phyloP scores from a whole-genome alignment of 2,888 invertebrate genomes.

The Trichogramma evanescens region DNA sequence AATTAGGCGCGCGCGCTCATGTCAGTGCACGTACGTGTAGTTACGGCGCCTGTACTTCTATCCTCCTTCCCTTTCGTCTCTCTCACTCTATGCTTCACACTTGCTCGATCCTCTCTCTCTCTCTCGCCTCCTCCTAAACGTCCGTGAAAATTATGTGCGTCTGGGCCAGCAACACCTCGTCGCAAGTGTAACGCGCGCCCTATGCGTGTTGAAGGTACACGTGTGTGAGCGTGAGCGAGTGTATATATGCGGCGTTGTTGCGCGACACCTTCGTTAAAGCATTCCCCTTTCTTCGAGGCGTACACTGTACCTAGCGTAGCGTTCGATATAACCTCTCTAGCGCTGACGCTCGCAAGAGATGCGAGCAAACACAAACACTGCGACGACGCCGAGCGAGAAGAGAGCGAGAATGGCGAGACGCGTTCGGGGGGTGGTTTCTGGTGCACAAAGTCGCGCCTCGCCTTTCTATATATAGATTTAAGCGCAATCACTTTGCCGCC shows the following conservation, averaged over 20 bases:
- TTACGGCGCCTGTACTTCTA: not conserved
- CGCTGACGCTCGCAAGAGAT: not conserved
- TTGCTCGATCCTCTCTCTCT: not conserved
- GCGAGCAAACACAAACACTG: not conserved
- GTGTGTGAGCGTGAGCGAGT: not conserved
- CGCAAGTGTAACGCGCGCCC: not conserved
- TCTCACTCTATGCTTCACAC: not conserved
- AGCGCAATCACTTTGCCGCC: too few species aligned
- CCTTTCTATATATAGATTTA: too few species aligned
- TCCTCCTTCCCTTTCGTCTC: not conserved
- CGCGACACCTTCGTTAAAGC: constrained; percentile 20
- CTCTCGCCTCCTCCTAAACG: constrained; percentile 1
- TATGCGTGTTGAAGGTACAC: not conserved
- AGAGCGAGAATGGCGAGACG: too few species aligned
- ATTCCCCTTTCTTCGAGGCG: not conserved
- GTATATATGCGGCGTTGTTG: not conserved
- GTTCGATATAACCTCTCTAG: not conserved
- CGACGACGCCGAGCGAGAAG: too few species aligned
- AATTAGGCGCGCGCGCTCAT: constrained; percentile 16
- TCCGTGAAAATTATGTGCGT: constrained; percentile 16
- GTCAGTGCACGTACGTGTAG: not conserved
- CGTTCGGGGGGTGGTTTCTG: too few species aligned
- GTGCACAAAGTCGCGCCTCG: too few species aligned
- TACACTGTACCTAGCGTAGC: not conserved
- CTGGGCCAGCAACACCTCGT: not conserved